Evolutionary conservation across 2,888 invertebrate genomes (phyloP).

Genomic region (Pollenia labialis): DNA sequence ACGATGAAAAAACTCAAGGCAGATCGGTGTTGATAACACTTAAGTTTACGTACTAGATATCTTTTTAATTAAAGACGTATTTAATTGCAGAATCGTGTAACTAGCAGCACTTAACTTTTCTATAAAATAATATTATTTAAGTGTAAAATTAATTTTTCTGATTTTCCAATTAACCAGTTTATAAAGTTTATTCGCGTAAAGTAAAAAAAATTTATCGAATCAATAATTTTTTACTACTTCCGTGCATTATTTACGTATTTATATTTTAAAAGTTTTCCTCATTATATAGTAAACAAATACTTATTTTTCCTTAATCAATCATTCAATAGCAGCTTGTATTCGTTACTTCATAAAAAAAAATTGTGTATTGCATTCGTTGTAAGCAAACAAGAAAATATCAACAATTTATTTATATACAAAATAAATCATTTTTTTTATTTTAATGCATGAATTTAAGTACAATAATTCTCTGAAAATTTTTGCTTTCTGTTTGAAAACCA

Average conservation of each 20-base stretch:
- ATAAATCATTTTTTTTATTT: background rate
- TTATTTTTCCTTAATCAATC: constrained; percentile 32
- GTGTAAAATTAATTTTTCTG: too few species aligned
- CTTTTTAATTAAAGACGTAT: too few species aligned
- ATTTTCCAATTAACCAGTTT: too few species aligned
- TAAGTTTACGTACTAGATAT: too few species aligned
- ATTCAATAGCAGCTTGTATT: constrained; percentile 14
- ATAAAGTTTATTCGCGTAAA: too few species aligned
- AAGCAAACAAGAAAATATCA: constrained; percentile 20
- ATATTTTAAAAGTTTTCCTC: constrained; percentile 8
- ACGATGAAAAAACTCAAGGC: too few species aligned
- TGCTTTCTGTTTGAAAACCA: background rate
- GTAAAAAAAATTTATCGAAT: background rate
- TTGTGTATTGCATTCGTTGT: background rate
- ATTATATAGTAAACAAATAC: constrained; percentile 24
- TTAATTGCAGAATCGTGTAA: too few species aligned
- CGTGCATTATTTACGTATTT: background rate
- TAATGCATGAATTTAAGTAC: constrained; percentile 12
- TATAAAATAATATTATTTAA: too few species aligned
- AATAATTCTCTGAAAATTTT: background rate
- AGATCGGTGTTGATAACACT: too few species aligned
- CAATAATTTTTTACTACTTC: background rate
- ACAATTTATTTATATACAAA: background rate
- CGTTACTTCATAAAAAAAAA: background rate
- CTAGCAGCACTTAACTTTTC: too few species aligned